Evolutionary conservation across 2,113 vertebrate species (phyloP).

Genomic region (Chroicocephalus ridibundus): DNA sequence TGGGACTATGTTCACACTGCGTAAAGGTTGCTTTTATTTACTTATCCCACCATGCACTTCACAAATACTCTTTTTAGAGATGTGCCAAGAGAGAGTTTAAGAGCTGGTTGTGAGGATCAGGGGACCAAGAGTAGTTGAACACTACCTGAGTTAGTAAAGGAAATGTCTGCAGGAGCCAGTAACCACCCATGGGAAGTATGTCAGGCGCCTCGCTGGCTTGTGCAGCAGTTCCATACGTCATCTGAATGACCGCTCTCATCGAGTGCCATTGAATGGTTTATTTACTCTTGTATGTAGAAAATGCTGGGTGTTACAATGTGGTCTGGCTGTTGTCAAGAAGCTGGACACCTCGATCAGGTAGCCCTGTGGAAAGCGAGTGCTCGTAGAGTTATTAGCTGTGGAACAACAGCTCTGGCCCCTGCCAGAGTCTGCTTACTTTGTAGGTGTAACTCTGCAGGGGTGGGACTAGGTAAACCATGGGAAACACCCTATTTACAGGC

Average conservation of each 20-base stretch:
- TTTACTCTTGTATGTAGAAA: not conserved
- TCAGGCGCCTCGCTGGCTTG: fast-evolving
- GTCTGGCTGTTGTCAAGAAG: not conserved
- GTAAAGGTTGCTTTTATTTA: not conserved
- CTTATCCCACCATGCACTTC: not conserved
- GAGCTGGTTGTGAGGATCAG: not conserved
- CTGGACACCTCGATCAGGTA: not conserved
- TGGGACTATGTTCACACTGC: fast-evolving
- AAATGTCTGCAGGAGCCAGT: not conserved
- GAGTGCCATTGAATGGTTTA: not conserved
- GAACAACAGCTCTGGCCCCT: not conserved
- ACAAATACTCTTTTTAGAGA: not conserved
- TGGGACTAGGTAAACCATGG: not conserved
- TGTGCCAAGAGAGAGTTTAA: not conserved
- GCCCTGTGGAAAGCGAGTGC: not conserved
- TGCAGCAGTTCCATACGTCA: not conserved
- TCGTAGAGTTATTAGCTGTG: not conserved
- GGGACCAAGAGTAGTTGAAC: not conserved
- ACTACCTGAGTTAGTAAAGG: not conserved
- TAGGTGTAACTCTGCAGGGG: not conserved
- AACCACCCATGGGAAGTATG: not conserved
- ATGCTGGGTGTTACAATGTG: not conserved
- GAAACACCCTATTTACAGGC: not conserved
- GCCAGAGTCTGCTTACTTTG: not conserved
- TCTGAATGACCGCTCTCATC: not conserved